phyloP scores from a whole-genome alignment of 2,113 vertebrate genomes.

The Aplodontia rufa region DNA sequence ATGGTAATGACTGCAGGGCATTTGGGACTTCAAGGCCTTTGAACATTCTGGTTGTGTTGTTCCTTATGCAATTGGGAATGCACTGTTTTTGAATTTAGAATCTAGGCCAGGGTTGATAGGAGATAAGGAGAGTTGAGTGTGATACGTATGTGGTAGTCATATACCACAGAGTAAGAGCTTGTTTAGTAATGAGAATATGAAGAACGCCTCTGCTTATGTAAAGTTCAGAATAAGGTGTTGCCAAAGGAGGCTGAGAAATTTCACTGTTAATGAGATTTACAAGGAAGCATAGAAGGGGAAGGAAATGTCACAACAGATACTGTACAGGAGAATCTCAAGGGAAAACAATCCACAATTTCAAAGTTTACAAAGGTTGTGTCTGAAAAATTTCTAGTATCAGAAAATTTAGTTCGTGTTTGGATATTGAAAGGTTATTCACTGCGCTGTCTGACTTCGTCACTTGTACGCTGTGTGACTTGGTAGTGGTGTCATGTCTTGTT shows the following conservation, averaged over 20 bases:
- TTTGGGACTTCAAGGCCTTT: neutral
- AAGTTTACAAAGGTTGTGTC: neutral
- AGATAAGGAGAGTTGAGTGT: neutral
- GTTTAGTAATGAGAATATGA: neutral
- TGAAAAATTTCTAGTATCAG: neutral
- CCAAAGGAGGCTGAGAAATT: neutral
- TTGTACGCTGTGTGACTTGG: neutral
- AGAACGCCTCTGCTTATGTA: neutral
- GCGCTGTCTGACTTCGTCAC: neutral
- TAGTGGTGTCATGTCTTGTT: too few relatives aligned
- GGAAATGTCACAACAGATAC: neutral
- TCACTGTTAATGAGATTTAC: neutral
- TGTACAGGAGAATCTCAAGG: neutral
- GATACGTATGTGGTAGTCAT: neutral
- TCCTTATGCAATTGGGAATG: neutral
- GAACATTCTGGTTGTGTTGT: neutral
- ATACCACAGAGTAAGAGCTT: neutral
- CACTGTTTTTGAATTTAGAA: neutral
- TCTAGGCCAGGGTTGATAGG: neutral
- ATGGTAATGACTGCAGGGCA: neutral
- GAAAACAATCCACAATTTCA: neutral
- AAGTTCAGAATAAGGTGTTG: neutral
- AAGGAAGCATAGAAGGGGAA: neutral
- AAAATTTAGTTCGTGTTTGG: neutral
- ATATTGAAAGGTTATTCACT: neutral